Base-by-base conservation (phyloP, 2,888 invertebrate species). In the Drosophila paramelanica region DNA sequence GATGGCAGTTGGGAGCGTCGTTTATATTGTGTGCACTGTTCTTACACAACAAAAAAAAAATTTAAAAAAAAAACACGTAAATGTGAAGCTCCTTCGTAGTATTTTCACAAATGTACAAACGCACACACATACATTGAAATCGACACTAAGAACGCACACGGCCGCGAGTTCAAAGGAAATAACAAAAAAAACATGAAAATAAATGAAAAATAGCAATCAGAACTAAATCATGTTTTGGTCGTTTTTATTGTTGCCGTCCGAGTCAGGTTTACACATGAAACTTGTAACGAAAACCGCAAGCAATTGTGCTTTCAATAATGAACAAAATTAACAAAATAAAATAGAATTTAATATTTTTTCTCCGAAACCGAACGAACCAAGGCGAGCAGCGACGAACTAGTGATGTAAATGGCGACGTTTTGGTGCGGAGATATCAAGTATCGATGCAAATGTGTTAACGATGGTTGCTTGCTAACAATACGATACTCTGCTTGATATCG, bases 251-350 rank as follows among this genome's bases (percentile, higher is more conserved):
- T 55, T 66, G 50, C 49, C 58, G 42, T 23, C 39, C 38, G 33
- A 39, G 20, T 42, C 47, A 51, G 46, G 14, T 58, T 58, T 36
- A 46, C 58, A 39, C 33, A 36, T 45, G 23, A 8, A 39, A 38
- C 20, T 39, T 50, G 14, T 68, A 68, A 67, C 56, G 27, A 55
- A 65, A 65, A 62, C 45, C 41, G 56, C 49, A 68, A 60, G 53
- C 46, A 64, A 52, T 33, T 43, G 45, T 59, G 55, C 61, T 62
- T 49, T 68, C 57, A 31, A 57, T 64, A 75, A 74, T 57, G 75
- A 74, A 76, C 64, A 51, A 76, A 76, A 79, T 69, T 47, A 76
- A 76, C 75, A 56, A 76, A 74, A 77, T 64, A 74, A 75, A 76
- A 74, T 52, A 76, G 70, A 78, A 78, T 78, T 33, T 17, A 73